These are phyloP conservation scores for Manis javanica DNA, from an alignment of 2,797 vertebrate species.

Conservation along the genomic window DNA sequence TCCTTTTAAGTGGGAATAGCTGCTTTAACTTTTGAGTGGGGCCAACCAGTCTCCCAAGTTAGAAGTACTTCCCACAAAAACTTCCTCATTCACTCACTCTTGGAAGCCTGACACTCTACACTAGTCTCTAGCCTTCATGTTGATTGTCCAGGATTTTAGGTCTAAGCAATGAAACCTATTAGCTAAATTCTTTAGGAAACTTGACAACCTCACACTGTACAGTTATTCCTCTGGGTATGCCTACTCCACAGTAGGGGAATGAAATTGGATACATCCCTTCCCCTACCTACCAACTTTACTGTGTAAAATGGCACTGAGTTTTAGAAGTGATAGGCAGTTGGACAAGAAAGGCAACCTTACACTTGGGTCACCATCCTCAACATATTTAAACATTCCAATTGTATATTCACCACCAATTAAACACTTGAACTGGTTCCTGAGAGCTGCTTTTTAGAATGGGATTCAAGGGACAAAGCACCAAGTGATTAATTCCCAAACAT, in stretches of 20 bases:
- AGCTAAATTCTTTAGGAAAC: conserved; percentile 80
- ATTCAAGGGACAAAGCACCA: background rate
- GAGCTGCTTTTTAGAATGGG: background rate
- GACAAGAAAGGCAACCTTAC: background rate
- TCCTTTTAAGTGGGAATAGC: background rate
- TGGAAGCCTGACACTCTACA: background rate
- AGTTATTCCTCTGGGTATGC: conserved; percentile 72
- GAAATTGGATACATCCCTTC: conserved; percentile 11
- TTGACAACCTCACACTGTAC: conserved; percentile 65
- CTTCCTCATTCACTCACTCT: background rate
- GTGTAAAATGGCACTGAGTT: conserved; percentile 16
- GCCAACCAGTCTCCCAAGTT: background rate
- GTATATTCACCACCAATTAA: background rate
- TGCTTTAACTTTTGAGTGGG: background rate
- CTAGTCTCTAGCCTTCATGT: conserved; percentile 57
- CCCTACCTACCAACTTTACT: background rate
- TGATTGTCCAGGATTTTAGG: conserved; percentile 34
- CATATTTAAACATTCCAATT: background rate
- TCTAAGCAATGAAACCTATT: conserved; percentile 78
- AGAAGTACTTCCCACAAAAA: background rate
- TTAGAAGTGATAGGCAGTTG: background rate
- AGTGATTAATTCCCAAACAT: background rate
- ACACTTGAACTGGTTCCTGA: background rate
- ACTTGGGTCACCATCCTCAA: background rate
- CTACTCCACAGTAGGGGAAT: conserved; percentile 55